Conservation (phyloP, 2,113 vertebrate species). For the Microcebus lehilahytsara region DNA sequence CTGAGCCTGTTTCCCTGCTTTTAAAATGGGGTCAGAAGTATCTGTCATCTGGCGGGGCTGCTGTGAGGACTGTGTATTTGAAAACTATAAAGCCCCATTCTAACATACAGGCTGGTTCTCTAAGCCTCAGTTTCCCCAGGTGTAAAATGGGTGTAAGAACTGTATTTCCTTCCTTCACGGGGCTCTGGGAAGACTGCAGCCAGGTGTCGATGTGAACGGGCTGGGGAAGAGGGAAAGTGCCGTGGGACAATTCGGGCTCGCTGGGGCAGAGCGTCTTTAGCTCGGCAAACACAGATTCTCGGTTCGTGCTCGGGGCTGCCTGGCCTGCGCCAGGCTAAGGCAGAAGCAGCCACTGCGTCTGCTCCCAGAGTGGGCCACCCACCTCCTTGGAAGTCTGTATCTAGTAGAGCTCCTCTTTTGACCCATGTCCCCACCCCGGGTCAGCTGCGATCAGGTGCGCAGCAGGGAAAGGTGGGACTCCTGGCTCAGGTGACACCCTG, state of each 20-base stretch:
- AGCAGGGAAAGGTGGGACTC: neutral
- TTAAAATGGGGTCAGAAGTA: neutral
- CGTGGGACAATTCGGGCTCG: neutral
- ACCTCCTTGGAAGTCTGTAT: neutral
- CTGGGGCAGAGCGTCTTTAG: neutral
- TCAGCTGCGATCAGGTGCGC: neutral
- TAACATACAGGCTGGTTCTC: neutral
- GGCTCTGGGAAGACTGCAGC: neutral
- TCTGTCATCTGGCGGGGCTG: neutral
- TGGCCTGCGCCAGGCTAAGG: neutral
- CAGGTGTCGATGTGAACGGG: neutral
- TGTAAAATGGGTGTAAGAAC: neutral
- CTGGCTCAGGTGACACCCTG: neutral
- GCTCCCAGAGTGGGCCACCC: neutral
- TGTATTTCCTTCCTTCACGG: neutral
- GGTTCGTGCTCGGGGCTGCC: neutral
- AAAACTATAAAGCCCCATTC: neutral
- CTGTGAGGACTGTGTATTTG: neutral
- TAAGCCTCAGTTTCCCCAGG: neutral
- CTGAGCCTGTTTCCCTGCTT: neutral
- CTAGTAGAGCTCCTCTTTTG: neutral
- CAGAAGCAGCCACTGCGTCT: neutral
- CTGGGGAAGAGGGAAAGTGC: neutral
- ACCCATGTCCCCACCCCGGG: neutral
- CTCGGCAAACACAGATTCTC: neutral